Conservation (phyloP, 2,888 invertebrate genomes). For the Orthonevra nobilis region DNA sequence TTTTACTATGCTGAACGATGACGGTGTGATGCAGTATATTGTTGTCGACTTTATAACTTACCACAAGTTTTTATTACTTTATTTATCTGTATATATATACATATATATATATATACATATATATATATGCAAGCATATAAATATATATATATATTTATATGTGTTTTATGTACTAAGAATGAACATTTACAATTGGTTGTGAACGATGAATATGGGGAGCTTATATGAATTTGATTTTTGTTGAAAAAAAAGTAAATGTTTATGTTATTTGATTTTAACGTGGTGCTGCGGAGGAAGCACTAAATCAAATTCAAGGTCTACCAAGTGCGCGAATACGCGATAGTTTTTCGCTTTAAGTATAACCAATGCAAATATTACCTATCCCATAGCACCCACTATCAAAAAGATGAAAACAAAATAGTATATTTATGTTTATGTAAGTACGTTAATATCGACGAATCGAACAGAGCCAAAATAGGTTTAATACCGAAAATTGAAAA, state of each 20-base stretch:
- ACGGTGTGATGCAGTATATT: conserved; percentile 54
- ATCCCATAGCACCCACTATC: conserved; percentile 65
- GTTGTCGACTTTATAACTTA: conserved; percentile 43
- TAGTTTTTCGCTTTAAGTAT: conserved; percentile 10
- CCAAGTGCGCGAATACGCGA: not conserved
- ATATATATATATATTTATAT: too few species aligned
- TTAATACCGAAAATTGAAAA: conserved; percentile 30
- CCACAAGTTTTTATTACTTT: conserved; percentile 26
- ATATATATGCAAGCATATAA: too few species aligned
- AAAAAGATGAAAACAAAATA: conserved; percentile 51
- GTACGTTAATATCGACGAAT: conserved; percentile 30
- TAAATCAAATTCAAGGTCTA: conserved; percentile 24
- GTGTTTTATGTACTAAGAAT: conserved; percentile 13
- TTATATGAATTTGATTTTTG: conserved; percentile 29
- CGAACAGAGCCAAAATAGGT: conserved; percentile 68
- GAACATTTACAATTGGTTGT: conserved; percentile 28
- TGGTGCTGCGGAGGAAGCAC: too few species aligned
- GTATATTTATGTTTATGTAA: conserved; percentile 29
- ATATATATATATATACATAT: too few species aligned
- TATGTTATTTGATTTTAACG: too few species aligned
- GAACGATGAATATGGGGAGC: not conserved
- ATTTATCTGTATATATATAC: too few species aligned
- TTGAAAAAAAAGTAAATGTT: too few species aligned
- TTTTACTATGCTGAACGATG: conserved; percentile 29
- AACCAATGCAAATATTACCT: conserved; percentile 59